Conservation (phyloP, 2,797 vertebrate species). For the Rhincodon typus region DNA sequence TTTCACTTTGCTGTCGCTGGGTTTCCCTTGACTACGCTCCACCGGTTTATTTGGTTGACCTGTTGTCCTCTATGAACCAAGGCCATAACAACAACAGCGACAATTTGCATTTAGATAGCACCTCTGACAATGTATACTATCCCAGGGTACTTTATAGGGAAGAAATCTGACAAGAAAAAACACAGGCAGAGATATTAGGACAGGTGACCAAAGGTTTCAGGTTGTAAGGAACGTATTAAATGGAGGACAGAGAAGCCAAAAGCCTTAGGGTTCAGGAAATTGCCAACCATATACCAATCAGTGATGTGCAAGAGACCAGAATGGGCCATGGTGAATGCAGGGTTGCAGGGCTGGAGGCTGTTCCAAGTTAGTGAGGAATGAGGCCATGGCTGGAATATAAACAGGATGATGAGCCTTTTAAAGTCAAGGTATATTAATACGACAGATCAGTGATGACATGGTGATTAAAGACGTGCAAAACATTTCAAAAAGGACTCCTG, state of each 20-base stretch:
- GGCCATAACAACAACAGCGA: background rate
- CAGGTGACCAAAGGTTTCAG: background rate
- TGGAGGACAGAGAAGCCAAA: background rate
- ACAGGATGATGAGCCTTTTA: background rate
- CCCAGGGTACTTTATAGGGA: background rate
- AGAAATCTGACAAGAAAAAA: background rate
- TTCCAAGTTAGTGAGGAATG: background rate
- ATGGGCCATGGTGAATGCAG: background rate
- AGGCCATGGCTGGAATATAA: background rate
- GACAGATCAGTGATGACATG: too few species aligned
- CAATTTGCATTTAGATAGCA: background rate
- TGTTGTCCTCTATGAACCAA: background rate
- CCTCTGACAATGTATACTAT: background rate
- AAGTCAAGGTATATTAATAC: background rate
- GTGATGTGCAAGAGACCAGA: background rate
- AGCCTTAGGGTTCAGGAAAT: background rate
- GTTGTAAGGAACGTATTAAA: background rate
- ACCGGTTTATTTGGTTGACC: background rate
- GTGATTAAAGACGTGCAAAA: background rate
- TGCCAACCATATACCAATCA: background rate
- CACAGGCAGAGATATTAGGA: background rate
- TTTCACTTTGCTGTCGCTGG: background rate
- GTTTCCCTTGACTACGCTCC: constrained; percentile 2
- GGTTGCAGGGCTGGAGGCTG: background rate
- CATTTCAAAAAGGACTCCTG: background rate